A percentile compares a stretch with the other conserved stretches of the same genome.
These are phyloP conservation scores for Himalopsyche kuldschensis DNA, from an alignment of 2,888 invertebrate species.

Conservation along the genomic window DNA sequence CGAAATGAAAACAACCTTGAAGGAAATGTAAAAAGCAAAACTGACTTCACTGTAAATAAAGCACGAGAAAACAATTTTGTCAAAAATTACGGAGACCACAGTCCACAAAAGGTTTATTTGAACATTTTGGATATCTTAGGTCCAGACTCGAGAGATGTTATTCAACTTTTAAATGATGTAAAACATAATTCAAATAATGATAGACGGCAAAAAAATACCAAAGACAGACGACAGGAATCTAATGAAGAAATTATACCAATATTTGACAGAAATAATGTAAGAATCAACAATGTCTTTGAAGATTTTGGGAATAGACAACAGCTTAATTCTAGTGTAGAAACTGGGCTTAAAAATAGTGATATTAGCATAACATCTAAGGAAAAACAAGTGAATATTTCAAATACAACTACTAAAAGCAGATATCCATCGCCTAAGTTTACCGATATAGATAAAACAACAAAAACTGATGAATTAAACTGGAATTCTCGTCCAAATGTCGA, in stretches of 20 bases:
- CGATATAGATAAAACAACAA: background rate
- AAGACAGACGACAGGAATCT: background rate
- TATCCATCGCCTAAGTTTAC: background rate
- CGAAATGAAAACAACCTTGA: background rate
- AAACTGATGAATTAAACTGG: constrained; percentile 13
- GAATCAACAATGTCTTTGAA: background rate
- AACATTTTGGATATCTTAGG: constrained; percentile 38
- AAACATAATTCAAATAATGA: constrained; percentile 18
- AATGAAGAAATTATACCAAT: constrained; percentile 24
- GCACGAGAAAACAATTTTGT: constrained; percentile 26
- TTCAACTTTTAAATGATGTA: constrained; percentile 36
- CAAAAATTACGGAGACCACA: constrained; percentile 22
- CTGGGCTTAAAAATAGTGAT: background rate
- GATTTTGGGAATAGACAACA: background rate
- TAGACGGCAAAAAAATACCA: background rate
- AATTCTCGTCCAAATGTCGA: constrained; percentile 13
- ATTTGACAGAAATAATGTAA: constrained; percentile 19
- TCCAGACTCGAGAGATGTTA: constrained; percentile 37
- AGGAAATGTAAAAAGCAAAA: background rate
- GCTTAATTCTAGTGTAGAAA: background rate
- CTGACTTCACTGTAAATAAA: constrained; percentile 7
- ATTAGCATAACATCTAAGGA: background rate
- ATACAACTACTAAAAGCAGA: background rate
- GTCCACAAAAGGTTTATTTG: constrained; percentile 32
- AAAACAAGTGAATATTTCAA: background rate